Evolutionary conservation across 2,888 invertebrate genomes (phyloP), one percentile per base, ranked within the genome.

Genomic region (Pterostichus niger): DNA sequence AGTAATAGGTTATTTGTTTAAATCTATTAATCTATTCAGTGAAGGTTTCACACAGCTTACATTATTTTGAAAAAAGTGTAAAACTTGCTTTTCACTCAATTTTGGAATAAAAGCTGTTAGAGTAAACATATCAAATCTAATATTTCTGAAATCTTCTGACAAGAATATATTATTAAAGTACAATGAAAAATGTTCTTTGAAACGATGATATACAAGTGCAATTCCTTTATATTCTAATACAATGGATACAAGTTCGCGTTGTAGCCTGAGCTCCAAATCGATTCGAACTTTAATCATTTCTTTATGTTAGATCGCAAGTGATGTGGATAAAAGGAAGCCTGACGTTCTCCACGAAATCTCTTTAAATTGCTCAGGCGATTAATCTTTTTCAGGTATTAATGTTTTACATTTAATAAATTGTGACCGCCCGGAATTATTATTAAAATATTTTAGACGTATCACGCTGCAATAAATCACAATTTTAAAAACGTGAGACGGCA

Each of bases 331-430:
- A 79, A 44, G 79, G 31, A 79, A 46, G 35, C 77, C 59, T 59
- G 40, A 6, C 77, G 56, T 78, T 78, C 59, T 49, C 59, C 17
- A 17, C 49, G 68, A 64, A 52, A 71, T 71, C 52, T 46, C 24
- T 61, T 78, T 59, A 78, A 46, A 78, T 78, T 56, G 59, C 44
- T 56, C 44, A 13, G 35, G 54, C 52, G 80, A 80, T 80, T 80
- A 80, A 80, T 80, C 80, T 80, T 68, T 56, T 78, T 68, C 80
- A 80, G 80, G 68, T 80, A 80, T 68, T 80, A 80, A 80, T 80
- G 68, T 80, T 80, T 73, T 73, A 81, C 40, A 59, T 81, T 81
- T 81, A 56, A 81, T 81, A 73, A 56, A 79, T 79, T 79, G 61
- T 68, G 49, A 54, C 35, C n/a, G 40, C 13, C 9, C 17, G 31